These are phyloP conservation scores for Siderastrea radians DNA, from an alignment of 92 coral and sea anemone genomes.

Conservation along the genomic window DNA sequence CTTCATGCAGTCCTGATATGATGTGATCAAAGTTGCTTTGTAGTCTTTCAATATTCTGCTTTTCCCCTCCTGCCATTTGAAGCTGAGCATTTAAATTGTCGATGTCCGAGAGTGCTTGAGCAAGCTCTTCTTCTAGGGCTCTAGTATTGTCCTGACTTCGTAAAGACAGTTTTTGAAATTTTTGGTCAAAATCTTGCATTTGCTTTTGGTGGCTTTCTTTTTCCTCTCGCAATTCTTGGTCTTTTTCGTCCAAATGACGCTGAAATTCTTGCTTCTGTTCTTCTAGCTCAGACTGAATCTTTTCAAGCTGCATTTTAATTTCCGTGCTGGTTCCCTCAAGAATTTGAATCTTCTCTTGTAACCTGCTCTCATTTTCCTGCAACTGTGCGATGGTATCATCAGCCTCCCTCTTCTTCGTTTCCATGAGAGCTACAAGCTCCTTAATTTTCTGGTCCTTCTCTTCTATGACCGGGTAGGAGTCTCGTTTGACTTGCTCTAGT, in stretches of 20 bases:
- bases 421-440: constrained; percentile 26
- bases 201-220: constrained; percentile 6
- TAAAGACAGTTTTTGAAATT: constrained; percentile 2
- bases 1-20: constrained; percentile 91
- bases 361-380: constrained; percentile 21
- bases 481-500: constrained; percentile 29
- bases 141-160: constrained; percentile 3
- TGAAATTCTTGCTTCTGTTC: constrained; percentile 4
- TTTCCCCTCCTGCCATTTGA: constrained; percentile 60
- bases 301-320: constrained; percentile 18
- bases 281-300: constrained; percentile 21
- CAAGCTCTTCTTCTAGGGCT: constrained; percentile 30
- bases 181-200: constrained; percentile 1
- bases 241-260: not conserved
- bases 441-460: constrained; percentile 45
- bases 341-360: constrained; percentile 33
- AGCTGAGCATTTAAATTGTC: constrained; percentile 42
- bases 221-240: constrained; percentile 16
- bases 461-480: constrained; percentile 33
- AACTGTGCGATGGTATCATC: constrained; percentile 26
- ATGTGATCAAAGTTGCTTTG: constrained; percentile 86
- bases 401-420: constrained; percentile 20
- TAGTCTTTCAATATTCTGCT: constrained; percentile 75
- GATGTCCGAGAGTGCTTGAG: constrained; percentile 42
- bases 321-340: constrained; percentile 8